Evolutionary conservation across 2,797 vertebrate genomes (phyloP).

Genomic region (Girardinus metallicus): DNA sequence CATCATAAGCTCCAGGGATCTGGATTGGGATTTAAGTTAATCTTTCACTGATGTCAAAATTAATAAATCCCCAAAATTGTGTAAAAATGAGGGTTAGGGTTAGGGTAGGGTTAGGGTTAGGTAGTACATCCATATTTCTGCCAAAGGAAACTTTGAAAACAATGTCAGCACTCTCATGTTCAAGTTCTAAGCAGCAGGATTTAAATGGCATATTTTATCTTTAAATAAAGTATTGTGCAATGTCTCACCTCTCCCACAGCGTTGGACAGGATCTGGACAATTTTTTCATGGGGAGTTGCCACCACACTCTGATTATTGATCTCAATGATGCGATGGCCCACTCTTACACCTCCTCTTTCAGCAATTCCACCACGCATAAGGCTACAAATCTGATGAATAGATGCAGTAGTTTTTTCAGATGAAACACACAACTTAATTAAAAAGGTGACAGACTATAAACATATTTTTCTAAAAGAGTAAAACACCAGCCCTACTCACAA

Average conservation of each 20-base stretch:
- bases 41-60: neutral
- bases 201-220: neutral
- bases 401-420: neutral
- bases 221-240: neutral
- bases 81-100: too few relatives aligned
- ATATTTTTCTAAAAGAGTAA: neutral
- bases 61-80: neutral
- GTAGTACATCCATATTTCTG: neutral
- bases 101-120: too few relatives aligned
- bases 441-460: neutral
- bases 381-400: slow-evolving; percentile 89
- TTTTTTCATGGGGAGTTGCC: slow-evolving; percentile 95
- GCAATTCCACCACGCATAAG: slow-evolving; percentile 98
- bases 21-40: neutral
- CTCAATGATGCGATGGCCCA: slow-evolving; percentile 97
- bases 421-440: neutral
- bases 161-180: neutral
- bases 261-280: slow-evolving; percentile 95
- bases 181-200: neutral
- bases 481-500: slow-evolving; percentile 82
- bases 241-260: slow-evolving; percentile 92
- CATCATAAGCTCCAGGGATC: neutral
- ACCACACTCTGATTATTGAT: slow-evolving; percentile 97
- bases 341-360: slow-evolving; percentile 94
- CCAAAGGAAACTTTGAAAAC: neutral